Percentiles rank a stretch among this genome's conserved stretches.
Conservation (phyloP, 2,888 invertebrate genomes). For the Muscina levida region DNA sequence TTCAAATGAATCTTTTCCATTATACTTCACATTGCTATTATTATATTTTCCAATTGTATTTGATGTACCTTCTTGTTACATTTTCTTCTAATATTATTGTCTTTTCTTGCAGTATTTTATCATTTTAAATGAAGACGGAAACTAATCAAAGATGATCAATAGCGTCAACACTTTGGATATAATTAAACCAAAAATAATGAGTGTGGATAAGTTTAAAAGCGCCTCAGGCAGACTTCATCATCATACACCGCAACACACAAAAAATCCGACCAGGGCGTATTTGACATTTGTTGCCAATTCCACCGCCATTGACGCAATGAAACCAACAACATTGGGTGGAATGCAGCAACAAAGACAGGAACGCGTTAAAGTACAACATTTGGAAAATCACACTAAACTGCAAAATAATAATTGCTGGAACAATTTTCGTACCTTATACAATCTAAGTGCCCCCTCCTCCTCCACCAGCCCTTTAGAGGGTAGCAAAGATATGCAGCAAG, state of each 20-base stretch:
- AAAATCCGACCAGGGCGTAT: slow-evolving; percentile 38
- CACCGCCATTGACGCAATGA: neutral
- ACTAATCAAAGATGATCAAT: slow-evolving; percentile 66
- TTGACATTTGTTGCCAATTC: slow-evolving; percentile 44
- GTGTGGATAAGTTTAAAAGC: slow-evolving; percentile 63
- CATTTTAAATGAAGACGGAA: slow-evolving; percentile 18
- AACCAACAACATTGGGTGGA: slow-evolving; percentile 26
- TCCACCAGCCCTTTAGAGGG: no score
- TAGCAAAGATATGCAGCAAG: slow-evolving; percentile 34
- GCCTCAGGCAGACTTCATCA: slow-evolving; percentile 63
- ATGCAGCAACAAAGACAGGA: slow-evolving; percentile 47
- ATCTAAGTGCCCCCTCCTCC: slow-evolving; percentile 50
- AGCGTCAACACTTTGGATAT: slow-evolving; percentile 67
- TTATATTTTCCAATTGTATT: no score
- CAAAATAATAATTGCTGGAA: slow-evolving; percentile 68
- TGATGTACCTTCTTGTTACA: no score
- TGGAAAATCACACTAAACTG: slow-evolving; percentile 64
- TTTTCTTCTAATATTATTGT: no score
- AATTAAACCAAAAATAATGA: slow-evolving; percentile 58
- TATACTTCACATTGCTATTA: no score
- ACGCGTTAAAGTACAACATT: slow-evolving; percentile 67
- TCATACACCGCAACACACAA: slow-evolving; percentile 37
- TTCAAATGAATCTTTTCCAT: no score
- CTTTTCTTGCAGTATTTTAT: slow-evolving; percentile 54
- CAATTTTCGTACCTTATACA: slow-evolving; percentile 61